Base-by-base conservation (phyloP, 2,797 vertebrate species). In the Fratercula arctica region DNA sequence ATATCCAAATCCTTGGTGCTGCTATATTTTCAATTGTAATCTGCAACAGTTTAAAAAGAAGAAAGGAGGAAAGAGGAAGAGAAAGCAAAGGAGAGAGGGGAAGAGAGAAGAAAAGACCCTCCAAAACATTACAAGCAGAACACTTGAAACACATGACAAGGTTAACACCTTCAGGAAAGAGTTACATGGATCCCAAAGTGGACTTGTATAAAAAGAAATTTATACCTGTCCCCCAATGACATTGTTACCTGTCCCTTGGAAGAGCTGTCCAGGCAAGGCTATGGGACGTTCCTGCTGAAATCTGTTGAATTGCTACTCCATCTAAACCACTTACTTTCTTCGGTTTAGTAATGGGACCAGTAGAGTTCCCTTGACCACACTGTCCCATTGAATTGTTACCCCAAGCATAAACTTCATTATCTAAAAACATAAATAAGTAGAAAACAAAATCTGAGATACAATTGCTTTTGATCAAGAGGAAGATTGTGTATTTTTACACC, bases 381-480 rank as follows among this genome's bases (percentile, higher is more conserved):
- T 99, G 98, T 10, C 98, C 98, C 98, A 99, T 98, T 23, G 98
- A 99, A 93, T 99, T 99, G 95, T 99, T 99, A 43, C 98, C 98
- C 98, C 98, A 99, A 66, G 98, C 98, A 85, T 98, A 99, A 90
- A 99, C 98, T 97, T 99, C 98, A 75, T 99, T 99, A 97, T 99
- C 98, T 99, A 79, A 19, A 93, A 90, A 94, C 60, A 94, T 33
- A 61, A 94, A 73, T n/a, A 82, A 78, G 28, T 4, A 91, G 73
- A 94, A 93, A 93, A 23, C 84, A 88, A 85, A 96, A 86, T 25
- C 8, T 81, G 79, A 95, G 80, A 86, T n/a, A 80, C 35, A 76
- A 82, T 23, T 59, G 60, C 53, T 84, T 78, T 43, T 59, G 48
- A 60, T 56, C 33, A 59, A 91, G 68, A 54, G 4, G 9, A 90